Evolutionary conservation across 2,113 vertebrate species (phyloP).

Genomic region (Caranx ignobilis): DNA sequence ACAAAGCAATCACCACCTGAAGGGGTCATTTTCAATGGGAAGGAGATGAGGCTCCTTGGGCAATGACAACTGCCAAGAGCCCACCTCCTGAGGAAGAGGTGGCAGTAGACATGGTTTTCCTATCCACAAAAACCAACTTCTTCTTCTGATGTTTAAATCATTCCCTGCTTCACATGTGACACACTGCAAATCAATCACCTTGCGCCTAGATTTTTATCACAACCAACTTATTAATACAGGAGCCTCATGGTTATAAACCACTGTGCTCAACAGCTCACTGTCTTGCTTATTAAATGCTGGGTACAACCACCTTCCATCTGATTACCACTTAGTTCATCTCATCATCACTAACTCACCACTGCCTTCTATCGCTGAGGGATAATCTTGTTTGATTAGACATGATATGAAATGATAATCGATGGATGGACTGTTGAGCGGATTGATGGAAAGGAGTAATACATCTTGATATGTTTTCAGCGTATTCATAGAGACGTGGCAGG

Average conservation of each 20-base stretch:
- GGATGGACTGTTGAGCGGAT: not conserved
- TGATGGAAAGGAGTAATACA: not conserved
- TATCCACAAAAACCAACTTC: not conserved
- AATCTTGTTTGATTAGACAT: not conserved
- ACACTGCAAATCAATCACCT: not conserved
- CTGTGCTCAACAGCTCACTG: not conserved
- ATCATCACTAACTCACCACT: conserved; percentile 7
- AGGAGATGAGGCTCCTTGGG: too few relatives aligned
- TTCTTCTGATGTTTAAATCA: too few relatives aligned
- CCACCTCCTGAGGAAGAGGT: too few relatives aligned
- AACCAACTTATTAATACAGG: not conserved
- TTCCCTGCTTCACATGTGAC: not conserved
- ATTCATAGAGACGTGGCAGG: not conserved
- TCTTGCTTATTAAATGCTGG: conserved; percentile 1
- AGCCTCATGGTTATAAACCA: not conserved
- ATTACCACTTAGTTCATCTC: not conserved
- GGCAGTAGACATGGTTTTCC: too few relatives aligned
- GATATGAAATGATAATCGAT: not conserved
- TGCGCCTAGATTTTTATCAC: too few relatives aligned
- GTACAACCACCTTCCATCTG: not conserved
- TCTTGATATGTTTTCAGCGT: not conserved
- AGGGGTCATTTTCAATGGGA: too few relatives aligned
- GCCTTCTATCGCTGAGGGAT: not conserved
- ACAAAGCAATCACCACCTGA: too few relatives aligned
- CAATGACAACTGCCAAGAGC: too few relatives aligned